These are phyloP conservation scores for Melieria picta DNA, from an alignment of 2,888 invertebrate species.

Conservation along the genomic window DNA sequence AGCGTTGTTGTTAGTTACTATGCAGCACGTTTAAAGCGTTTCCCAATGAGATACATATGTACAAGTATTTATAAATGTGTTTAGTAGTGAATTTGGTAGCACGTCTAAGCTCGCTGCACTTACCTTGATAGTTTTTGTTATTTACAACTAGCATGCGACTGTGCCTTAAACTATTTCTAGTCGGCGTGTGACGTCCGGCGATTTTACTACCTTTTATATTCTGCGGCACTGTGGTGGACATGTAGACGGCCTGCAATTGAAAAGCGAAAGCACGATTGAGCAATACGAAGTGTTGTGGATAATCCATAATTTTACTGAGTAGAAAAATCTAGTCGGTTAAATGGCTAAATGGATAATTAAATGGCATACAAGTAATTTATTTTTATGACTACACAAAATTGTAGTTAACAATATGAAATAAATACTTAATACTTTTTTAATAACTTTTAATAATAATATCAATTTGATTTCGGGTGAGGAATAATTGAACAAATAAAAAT, in stretches of 20 bases:
- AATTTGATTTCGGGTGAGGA: no score
- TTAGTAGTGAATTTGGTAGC: neutral
- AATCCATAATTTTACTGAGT: neutral
- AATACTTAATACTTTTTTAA: no score
- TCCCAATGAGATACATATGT: neutral
- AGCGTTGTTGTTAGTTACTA: no score
- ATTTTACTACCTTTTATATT: conserved; percentile 73
- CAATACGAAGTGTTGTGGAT: neutral
- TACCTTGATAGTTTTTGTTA: conserved; percentile 69
- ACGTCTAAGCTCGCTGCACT: conserved; percentile 27
- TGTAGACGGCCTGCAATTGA: conserved; percentile 63
- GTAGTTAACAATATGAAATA: no score
- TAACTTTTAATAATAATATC: no score
- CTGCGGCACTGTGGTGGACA: conserved; percentile 75
- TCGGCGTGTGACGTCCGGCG: conserved; percentile 75
- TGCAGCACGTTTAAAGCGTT: no score
- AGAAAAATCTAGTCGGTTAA: neutral
- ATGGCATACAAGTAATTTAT: neutral
- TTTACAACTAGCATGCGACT: conserved; percentile 77
- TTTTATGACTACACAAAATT: no score
- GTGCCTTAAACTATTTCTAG: conserved; percentile 75
- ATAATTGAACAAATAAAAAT: no score
- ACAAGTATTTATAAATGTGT: neutral
- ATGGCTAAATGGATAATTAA: neutral
- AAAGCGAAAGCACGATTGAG: neutral